These are phyloP conservation scores for Papilio polytes DNA, from an alignment of 1,140 invertebrate genomes.

Conservation along the genomic window DNA sequence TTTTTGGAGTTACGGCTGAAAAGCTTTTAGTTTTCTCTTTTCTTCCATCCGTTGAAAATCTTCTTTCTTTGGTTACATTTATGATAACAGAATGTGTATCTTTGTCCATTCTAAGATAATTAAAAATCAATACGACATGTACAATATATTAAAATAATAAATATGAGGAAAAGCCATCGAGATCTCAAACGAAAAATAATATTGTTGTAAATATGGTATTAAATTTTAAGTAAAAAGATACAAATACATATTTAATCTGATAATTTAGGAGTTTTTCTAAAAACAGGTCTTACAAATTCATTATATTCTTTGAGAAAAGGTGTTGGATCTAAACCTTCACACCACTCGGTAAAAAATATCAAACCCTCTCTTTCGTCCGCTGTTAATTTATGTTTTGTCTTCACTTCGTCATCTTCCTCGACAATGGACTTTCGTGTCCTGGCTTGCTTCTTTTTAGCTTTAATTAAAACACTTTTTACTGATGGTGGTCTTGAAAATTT, in stretches of 20 bases:
- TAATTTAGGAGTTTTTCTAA: constrained; percentile 47
- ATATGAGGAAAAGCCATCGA: constrained; percentile 42
- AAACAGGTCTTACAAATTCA: constrained; percentile 67
- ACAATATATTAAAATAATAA: constrained; percentile 34
- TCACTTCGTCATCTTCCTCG: constrained; percentile 49
- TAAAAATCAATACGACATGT: constrained; percentile 40
- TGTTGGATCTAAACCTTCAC: constrained; percentile 74
- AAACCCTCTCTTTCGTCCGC: constrained; percentile 75
- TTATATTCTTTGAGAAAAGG: constrained; percentile 73
- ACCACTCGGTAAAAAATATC: constrained; percentile 81
- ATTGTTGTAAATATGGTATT: background rate
- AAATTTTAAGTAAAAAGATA: background rate
- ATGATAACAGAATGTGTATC: constrained; percentile 51
- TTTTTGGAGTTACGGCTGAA: background rate
- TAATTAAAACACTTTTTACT: constrained; percentile 67
- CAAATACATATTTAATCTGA: constrained; percentile 22
- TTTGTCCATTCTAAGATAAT: constrained; percentile 46
- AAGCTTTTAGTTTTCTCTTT: background rate
- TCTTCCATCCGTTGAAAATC: constrained; percentile 26
- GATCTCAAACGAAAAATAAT: constrained; percentile 39
- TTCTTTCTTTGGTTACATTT: constrained; percentile 49
- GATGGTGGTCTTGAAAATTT: constrained; percentile 59
- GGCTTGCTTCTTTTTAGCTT: constrained; percentile 56
- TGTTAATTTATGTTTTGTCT: constrained; percentile 59
- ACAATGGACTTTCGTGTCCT: constrained; percentile 62